These are phyloP conservation scores for Troglohyphantes excavatus DNA, from an alignment of 2,888 invertebrate species.

Conservation along the genomic window DNA sequence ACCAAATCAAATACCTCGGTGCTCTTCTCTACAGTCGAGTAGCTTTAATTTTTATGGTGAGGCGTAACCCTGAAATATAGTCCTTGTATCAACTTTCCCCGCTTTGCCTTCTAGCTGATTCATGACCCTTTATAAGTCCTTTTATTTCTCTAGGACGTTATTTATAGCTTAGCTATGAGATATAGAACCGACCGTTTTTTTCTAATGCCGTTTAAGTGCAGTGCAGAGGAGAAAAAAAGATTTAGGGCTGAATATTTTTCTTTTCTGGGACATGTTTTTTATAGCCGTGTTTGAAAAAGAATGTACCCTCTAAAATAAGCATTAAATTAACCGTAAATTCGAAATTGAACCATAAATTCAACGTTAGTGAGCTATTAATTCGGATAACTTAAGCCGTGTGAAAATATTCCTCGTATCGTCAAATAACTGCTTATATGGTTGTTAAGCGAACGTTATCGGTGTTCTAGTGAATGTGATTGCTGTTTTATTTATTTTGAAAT, in stretches of 20 bases:
- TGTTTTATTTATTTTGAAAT: neutral
- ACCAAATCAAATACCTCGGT: slow-evolving; percentile 55
- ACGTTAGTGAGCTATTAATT: slow-evolving; percentile 64
- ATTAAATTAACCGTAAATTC: slow-evolving; percentile 72
- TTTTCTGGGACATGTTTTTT: slow-evolving; percentile 43
- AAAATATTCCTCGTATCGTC: slow-evolving; percentile 64
- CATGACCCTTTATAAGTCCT: slow-evolving; percentile 63
- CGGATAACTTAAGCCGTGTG: slow-evolving; percentile 59
- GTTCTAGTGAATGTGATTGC: slow-evolving; percentile 19
- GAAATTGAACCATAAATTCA: slow-evolving; percentile 62
- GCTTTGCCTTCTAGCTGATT: slow-evolving; percentile 61
- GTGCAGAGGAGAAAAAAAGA: slow-evolving; percentile 44
- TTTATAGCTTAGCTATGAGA: slow-evolving; percentile 63
- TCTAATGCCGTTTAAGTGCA: slow-evolving; percentile 31
- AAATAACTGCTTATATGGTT: slow-evolving; percentile 29
- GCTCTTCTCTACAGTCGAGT: slow-evolving; percentile 48
- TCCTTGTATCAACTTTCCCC: slow-evolving; percentile 66
- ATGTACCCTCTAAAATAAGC: slow-evolving; percentile 69
- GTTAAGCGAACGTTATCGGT: slow-evolving; percentile 52
- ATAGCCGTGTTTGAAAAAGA: slow-evolving; percentile 52
- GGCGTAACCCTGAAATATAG: slow-evolving; percentile 64
- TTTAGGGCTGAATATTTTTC: slow-evolving; percentile 38
- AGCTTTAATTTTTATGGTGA: slow-evolving; percentile 60
- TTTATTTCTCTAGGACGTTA: slow-evolving; percentile 65
- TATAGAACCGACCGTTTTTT: slow-evolving; percentile 51